phyloP scores from a whole-genome alignment of 2,888 invertebrate species.

The Liodrosophila aerea region DNA sequence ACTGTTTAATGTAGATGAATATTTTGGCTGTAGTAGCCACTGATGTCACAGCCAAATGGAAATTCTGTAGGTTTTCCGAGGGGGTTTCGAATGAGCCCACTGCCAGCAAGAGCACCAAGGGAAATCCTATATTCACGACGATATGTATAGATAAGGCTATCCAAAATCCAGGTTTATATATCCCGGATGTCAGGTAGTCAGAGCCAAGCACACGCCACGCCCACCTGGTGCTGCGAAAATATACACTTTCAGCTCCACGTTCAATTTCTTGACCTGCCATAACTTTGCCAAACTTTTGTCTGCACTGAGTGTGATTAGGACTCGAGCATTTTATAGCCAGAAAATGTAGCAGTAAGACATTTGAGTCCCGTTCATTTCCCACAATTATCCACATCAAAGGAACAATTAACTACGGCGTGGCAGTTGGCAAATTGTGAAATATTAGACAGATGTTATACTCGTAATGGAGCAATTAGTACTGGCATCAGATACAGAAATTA shows the following conservation, averaged over 20 bases:
- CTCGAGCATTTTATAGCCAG: too few relatives aligned
- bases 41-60: slow-evolving; percentile 42
- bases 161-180: slow-evolving; percentile 14
- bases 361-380: slow-evolving; percentile 24
- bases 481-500: too few relatives aligned
- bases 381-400: slow-evolving; percentile 48
- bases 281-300: background rate
- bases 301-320: background rate
- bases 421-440: slow-evolving; percentile 12
- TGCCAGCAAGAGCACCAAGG: slow-evolving; percentile 14
- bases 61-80: slow-evolving; percentile 51
- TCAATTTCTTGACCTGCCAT: background rate
- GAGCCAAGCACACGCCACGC: slow-evolving; percentile 44
- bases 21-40: slow-evolving; percentile 37
- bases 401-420: slow-evolving; percentile 26
- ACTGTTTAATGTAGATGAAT: slow-evolving; percentile 16
- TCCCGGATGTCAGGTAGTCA: slow-evolving; percentile 19
- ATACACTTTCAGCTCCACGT: slow-evolving; percentile 7
- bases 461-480: too few relatives aligned
- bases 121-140: background rate
- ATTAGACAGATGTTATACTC: slow-evolving; percentile 70
- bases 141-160: slow-evolving; percentile 10
- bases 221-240: slow-evolving; percentile 34
- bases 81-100: slow-evolving; percentile 29
- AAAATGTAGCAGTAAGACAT: too few relatives aligned